A percentile compares a stretch with the other conserved stretches of the same genome.
phyloP scores from a whole-genome alignment of 2,797 vertebrate genomes.

The Neosilurus mollespiculum region DNA sequence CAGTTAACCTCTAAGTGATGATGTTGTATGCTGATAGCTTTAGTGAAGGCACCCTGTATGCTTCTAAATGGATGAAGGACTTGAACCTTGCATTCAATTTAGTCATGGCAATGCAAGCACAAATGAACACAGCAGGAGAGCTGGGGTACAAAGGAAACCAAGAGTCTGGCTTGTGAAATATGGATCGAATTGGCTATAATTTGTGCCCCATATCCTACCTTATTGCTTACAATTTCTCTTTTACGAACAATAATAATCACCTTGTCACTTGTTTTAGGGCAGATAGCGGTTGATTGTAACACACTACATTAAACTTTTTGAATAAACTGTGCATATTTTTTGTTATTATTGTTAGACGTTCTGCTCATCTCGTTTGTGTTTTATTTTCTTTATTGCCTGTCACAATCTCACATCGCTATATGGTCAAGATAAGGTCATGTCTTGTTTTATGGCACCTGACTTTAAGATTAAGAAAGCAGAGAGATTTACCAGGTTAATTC shows the following conservation, averaged over 20 bases:
- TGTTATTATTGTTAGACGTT: neutral
- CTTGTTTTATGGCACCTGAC: neutral
- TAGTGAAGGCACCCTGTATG: constrained; percentile 49
- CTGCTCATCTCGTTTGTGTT: neutral
- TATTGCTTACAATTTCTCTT: constrained; percentile 24
- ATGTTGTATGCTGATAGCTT: constrained; percentile 46
- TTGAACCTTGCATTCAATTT: constrained; percentile 57
- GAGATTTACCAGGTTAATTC: neutral
- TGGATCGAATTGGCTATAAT: constrained; percentile 43
- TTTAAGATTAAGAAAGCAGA: neutral
- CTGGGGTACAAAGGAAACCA: constrained; percentile 22
- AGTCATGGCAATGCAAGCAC: constrained; percentile 59
- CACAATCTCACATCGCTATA: neutral
- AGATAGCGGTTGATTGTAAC: neutral
- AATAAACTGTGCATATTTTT: neutral
- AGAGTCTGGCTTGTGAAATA: constrained; percentile 48
- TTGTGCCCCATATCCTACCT: constrained; percentile 37
- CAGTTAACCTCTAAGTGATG: constrained; percentile 60
- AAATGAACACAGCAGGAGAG: constrained; percentile 61
- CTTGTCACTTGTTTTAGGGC: constrained; percentile 18
- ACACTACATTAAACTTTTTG: neutral
- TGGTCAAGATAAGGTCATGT: neutral
- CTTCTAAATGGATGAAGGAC: constrained; percentile 56
- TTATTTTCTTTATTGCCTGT: neutral
- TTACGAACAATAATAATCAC: neutral